These are phyloP conservation scores for Euura saliciscinereae DNA, from an alignment of 1,140 invertebrate genomes.

Conservation along the genomic window DNA sequence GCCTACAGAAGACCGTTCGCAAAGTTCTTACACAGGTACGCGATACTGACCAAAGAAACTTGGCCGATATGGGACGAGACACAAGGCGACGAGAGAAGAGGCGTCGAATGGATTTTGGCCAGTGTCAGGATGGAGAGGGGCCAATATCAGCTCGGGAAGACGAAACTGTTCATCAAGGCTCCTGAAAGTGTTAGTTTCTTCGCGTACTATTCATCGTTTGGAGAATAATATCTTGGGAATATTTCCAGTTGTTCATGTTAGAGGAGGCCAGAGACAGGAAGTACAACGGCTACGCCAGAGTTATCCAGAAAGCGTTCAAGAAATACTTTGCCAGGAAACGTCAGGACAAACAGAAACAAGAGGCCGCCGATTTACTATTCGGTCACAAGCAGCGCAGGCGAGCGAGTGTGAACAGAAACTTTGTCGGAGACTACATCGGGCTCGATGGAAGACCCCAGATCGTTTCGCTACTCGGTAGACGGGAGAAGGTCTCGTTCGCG, in stretches of 20 bases:
- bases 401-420: slow-evolving; percentile 74
- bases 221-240: background rate
- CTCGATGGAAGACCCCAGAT: slow-evolving; percentile 68
- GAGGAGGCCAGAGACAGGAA: slow-evolving; percentile 76
- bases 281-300: slow-evolving; percentile 72
- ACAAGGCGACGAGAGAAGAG: slow-evolving; percentile 64
- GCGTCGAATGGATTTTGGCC: slow-evolving; percentile 67
- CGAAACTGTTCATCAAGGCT: slow-evolving; percentile 80
- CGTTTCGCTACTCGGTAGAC: slow-evolving; percentile 65
- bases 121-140: slow-evolving; percentile 67
- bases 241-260: slow-evolving; percentile 70
- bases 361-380: slow-evolving; percentile 67
- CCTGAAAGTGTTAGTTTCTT: slow-evolving; percentile 70
- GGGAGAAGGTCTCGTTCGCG: slow-evolving; percentile 76
- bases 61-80: slow-evolving; percentile 65
- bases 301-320: slow-evolving; percentile 77
- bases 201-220: background rate
- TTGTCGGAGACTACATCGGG: slow-evolving; percentile 79
- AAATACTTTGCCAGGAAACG: slow-evolving; percentile 71
- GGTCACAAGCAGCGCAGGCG: slow-evolving; percentile 73
- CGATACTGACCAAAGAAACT: slow-evolving; percentile 73
- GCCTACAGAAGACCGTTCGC: slow-evolving; percentile 69
- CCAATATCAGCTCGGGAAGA: slow-evolving; percentile 76
- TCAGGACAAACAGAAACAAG: slow-evolving; percentile 66
- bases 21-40: slow-evolving; percentile 73